phyloP scores from a whole-genome alignment of 2,113 vertebrate genomes.

The Catharus minimus region DNA sequence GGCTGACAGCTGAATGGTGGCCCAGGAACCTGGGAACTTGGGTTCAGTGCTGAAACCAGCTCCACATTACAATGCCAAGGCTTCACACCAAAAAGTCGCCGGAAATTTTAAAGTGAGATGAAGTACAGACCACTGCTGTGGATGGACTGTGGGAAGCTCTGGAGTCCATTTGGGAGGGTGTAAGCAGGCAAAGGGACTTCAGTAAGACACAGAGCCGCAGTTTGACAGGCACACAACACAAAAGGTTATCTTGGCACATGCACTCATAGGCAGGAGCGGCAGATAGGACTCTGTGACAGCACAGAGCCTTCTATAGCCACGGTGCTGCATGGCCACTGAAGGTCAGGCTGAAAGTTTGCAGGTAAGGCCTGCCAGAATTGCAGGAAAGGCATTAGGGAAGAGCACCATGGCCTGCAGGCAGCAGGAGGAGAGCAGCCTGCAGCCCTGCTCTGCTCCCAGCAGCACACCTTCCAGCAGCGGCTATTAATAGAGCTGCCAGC shows the following conservation, averaged over 20 bases:
- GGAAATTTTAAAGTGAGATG: not conserved
- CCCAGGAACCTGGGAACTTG: not conserved
- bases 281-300: not conserved
- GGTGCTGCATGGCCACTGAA: accelerated
- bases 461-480: not conserved
- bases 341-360: not conserved
- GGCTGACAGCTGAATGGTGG: not conserved
- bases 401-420: not conserved
- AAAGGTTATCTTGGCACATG: not conserved
- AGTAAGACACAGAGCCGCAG: accelerated
- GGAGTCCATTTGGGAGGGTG: not conserved
- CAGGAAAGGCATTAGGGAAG: not conserved
- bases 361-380: not conserved
- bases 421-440: not conserved
- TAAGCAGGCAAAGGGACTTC: not conserved
- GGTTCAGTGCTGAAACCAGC: accelerated
- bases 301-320: not conserved
- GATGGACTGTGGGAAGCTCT: not conserved
- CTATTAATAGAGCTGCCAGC: conserved; percentile 26
- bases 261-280: accelerated
- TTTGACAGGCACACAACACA: accelerated
- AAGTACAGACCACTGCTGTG: accelerated
- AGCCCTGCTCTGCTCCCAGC: not conserved
- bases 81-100: not conserved
- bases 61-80: accelerated